Evolutionary conservation across 2,113 vertebrate genomes (phyloP).

Genomic region (Peromyscus polionotus): DNA sequence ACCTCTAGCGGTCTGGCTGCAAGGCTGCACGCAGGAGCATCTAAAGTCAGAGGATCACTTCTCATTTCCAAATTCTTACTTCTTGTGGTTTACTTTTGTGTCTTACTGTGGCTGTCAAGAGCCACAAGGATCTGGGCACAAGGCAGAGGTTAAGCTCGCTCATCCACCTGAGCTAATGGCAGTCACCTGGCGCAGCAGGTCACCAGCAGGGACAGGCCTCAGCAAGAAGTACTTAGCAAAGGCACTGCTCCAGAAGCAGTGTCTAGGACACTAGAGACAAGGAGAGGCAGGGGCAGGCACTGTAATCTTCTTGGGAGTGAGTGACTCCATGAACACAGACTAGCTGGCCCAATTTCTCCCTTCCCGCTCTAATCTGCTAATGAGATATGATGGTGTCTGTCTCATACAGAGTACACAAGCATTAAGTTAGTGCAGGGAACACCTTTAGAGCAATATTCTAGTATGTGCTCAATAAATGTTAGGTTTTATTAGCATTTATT

Average conservation of each 20-base stretch:
- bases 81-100: neutral
- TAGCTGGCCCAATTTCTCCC: neutral
- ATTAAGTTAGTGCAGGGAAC: neutral
- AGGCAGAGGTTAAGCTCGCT: neutral
- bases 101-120: neutral
- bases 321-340: neutral
- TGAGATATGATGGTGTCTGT: neutral
- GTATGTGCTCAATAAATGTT: neutral
- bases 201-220: neutral
- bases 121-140: neutral
- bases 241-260: neutral
- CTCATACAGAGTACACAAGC: neutral
- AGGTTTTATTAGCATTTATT: slow-evolving; percentile 25
- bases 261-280: neutral
- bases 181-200: neutral
- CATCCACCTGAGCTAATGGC: neutral
- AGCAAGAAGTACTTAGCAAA: neutral
- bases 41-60: neutral
- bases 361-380: neutral
- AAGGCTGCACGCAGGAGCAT: neutral
- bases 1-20: neutral
- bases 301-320: neutral
- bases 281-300: neutral
- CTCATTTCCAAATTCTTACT: slow-evolving; percentile 5
- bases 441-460: neutral